These are phyloP conservation scores for Poicephalus meyeri DNA, from an alignment of 2,113 vertebrate species.

Conservation along the genomic window DNA sequence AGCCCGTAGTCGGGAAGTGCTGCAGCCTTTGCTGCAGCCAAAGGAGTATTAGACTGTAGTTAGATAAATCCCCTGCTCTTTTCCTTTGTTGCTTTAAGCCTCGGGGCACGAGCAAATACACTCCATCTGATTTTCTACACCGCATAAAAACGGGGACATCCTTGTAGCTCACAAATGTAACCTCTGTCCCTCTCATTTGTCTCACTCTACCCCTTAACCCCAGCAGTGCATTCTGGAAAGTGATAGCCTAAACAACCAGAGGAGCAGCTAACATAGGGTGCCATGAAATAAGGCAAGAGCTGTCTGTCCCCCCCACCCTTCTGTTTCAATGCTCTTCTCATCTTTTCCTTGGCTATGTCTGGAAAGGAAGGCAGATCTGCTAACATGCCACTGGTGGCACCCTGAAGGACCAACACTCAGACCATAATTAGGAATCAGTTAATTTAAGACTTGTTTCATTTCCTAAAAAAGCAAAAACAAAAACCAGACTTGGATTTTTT, in stretches of 20 bases:
- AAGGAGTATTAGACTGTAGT: background rate
- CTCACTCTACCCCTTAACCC: background rate
- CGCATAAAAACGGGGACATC: background rate
- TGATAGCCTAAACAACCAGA: background rate
- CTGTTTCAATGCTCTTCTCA: background rate
- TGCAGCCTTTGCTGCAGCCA: constrained; percentile 28
- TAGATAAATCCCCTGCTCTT: background rate
- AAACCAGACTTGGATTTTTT: background rate
- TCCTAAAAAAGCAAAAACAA: background rate
- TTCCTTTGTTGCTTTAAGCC: background rate
- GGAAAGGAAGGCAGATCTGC: background rate
- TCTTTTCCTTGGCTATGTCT: background rate
- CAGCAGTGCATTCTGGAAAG: background rate
- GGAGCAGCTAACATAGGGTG: background rate
- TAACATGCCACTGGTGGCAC: background rate
- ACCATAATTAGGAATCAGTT: background rate
- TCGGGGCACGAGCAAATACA: background rate
- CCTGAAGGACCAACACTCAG: background rate
- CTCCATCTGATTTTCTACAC: background rate
- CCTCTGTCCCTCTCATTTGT: background rate
- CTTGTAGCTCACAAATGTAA: background rate
- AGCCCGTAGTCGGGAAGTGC: constrained; percentile 38
- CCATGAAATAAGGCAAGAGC: background rate
- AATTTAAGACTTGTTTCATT: background rate
- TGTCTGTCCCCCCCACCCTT: background rate